phyloP scores from a whole-genome alignment of 2,888 invertebrate species.

The Crossocerus cetratus region DNA sequence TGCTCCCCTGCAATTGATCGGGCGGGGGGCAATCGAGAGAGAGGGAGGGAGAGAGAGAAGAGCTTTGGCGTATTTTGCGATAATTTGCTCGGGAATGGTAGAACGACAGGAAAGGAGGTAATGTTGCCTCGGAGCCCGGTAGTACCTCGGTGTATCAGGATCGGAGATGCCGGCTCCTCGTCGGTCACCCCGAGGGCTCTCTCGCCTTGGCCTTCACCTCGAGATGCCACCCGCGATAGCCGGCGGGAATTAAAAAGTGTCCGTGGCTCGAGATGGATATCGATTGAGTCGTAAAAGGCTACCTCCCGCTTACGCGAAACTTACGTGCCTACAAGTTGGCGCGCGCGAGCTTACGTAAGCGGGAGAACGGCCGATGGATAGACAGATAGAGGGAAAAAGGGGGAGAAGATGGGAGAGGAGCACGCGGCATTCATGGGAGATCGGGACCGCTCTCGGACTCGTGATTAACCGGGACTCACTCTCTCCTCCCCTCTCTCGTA shows the following conservation, averaged over 20 bases:
- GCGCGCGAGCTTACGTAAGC: too few relatives aligned
- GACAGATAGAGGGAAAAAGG: too few relatives aligned
- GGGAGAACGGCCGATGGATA: too few relatives aligned
- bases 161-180: too few relatives aligned
- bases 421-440: too few relatives aligned
- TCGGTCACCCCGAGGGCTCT: background rate
- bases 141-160: background rate
- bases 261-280: background rate
- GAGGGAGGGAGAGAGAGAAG: conserved; percentile 17
- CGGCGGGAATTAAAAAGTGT: background rate
- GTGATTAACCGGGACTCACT: too few relatives aligned
- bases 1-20: conserved; percentile 3
- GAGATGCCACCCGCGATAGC: conserved; percentile 3
- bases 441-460: too few relatives aligned
- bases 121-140: background rate
- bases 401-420: too few relatives aligned
- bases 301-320: conserved; percentile 1
- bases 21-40: conserved; percentile 9
- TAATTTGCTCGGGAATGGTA: too few relatives aligned
- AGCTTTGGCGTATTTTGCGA: too few relatives aligned
- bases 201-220: conserved; percentile 2
- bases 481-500: too few relatives aligned
- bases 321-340: too few relatives aligned
- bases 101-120: conserved; percentile 14
- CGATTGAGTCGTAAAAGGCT: conserved; percentile 5